Evolutionary conservation across 92 coral and sea anemone species (phyloP).

Genomic region (Zoanthus sociatus): DNA sequence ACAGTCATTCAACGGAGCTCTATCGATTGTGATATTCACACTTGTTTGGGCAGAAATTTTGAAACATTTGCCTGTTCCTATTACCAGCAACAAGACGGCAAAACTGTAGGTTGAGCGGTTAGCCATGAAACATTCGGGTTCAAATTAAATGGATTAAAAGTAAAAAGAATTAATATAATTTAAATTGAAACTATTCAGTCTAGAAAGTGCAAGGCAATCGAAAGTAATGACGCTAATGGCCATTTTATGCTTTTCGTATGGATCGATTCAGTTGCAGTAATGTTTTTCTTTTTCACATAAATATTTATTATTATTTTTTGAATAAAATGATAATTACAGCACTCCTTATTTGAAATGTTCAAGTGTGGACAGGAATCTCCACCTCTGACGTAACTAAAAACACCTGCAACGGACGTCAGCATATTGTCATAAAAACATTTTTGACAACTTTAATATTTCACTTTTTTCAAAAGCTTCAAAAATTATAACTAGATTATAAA

Average conservation of each 20-base stretch:
- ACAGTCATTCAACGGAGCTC: background rate
- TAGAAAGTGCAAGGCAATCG: background rate
- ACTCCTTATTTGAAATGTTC: constrained; percentile 16
- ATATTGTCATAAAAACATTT: too few relatives aligned
- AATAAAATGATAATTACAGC: background rate
- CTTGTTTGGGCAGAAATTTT: background rate
- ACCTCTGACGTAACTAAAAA: background rate
- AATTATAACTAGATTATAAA: background rate
- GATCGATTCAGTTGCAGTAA: background rate
- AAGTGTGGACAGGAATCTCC: background rate
- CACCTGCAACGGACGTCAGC: background rate
- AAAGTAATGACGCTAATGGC: background rate
- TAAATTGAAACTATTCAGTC: background rate
- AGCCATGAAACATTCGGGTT: background rate
- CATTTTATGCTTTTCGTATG: background rate
- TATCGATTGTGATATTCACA: background rate
- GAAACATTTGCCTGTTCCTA: background rate
- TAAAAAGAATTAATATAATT: background rate
- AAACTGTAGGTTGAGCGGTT: background rate
- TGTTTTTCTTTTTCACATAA: background rate
- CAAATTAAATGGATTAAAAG: background rate
- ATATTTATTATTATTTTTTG: constrained; percentile 12
- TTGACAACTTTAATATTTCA: background rate
- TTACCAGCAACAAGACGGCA: background rate
- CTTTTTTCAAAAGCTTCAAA: background rate